Evolutionary conservation across 2,888 invertebrate genomes (phyloP), one percentile per base, ranked within the genome.

Genomic region (Acleris holmiana): DNA sequence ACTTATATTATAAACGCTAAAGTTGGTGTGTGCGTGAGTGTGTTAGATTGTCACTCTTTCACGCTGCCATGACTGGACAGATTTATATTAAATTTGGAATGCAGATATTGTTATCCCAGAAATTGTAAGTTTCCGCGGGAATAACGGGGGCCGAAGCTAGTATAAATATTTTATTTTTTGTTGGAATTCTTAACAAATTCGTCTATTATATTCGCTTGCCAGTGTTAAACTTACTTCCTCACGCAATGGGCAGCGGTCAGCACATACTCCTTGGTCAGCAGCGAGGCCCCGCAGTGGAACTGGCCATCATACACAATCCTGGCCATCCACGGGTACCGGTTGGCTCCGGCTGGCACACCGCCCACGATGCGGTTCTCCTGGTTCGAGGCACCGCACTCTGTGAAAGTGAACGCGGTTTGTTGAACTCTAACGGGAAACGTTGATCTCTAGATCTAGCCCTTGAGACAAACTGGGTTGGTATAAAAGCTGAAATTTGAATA

Each of bases 191-290:
- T 23, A 2, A 23, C 23, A 23, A 23, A 25, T 2, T 29, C 8
- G 8, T 8, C 8, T 2, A 2, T 8, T 29, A 15, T 17, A 17
- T 17, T 7, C 17, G 13, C 15, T 17, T 44, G 44, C 15, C 6
- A 44, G 44, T 41, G 44, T 7, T 44, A 44, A 17, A 54, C 65
- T 41, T 53, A 96, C 96, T 95, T 95, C 83, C 95, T 93, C 61
- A 97, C 95, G 81, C 97, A 97, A 90, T 97, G 97, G 2, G 97
- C 97, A 0, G 97, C 97, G 0, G 97, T 97, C 61, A 98, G 92
- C 65, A 97, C 96, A 82, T 96, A 97, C 85, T 97, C 96, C 81
- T 95, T 95, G 61, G 96, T 96, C 50, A 98, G 92, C 29, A 97
- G 92, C 2, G 97, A 97, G 21, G 96, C 97, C 0, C 97, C 97